These are phyloP conservation scores for Nomada ruficornis DNA, from an alignment of 2,888 invertebrate species.

Conservation along the genomic window DNA sequence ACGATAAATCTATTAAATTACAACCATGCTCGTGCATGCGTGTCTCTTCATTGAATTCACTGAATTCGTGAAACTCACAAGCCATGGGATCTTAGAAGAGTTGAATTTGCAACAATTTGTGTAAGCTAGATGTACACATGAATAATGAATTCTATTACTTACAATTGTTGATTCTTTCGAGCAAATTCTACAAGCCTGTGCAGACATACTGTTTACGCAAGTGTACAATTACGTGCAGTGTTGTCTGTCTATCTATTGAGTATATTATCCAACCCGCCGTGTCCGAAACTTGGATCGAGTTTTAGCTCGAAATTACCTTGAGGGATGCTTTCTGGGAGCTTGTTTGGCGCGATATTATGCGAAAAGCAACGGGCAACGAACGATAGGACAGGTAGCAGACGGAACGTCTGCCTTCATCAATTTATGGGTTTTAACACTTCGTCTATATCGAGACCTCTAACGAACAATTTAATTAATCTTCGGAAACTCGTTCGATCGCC, in stretches of 20 bases:
- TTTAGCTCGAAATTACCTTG: slow-evolving; percentile 61
- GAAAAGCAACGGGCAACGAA: slow-evolving; percentile 29
- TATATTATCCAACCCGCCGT: slow-evolving; percentile 24
- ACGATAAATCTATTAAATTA: no score
- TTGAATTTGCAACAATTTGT: no score
- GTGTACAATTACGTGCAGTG: neutral
- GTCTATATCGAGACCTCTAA: slow-evolving; percentile 71
- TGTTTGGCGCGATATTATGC: slow-evolving; percentile 51
- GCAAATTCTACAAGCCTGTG: neutral
- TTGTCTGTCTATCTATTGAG: slow-evolving; percentile 25
- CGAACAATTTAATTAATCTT: slow-evolving; percentile 74
- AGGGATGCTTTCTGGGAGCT: slow-evolving; percentile 59
- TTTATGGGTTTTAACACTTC: neutral
- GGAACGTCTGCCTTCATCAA: slow-evolving; percentile 34
- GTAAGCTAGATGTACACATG: no score
- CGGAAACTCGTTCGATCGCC: slow-evolving; percentile 52
- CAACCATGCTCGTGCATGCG: no score
- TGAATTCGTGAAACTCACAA: no score
- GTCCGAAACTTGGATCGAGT: slow-evolving; percentile 62
- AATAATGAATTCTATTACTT: no score
- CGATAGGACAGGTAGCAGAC: slow-evolving; percentile 46
- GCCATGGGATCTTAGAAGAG: no score
- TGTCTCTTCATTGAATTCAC: no score
- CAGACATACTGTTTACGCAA: neutral
- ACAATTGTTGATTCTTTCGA: no score